Base-by-base conservation (phyloP, 2,113 vertebrate species). In the Crotophaga sulcirostris region DNA sequence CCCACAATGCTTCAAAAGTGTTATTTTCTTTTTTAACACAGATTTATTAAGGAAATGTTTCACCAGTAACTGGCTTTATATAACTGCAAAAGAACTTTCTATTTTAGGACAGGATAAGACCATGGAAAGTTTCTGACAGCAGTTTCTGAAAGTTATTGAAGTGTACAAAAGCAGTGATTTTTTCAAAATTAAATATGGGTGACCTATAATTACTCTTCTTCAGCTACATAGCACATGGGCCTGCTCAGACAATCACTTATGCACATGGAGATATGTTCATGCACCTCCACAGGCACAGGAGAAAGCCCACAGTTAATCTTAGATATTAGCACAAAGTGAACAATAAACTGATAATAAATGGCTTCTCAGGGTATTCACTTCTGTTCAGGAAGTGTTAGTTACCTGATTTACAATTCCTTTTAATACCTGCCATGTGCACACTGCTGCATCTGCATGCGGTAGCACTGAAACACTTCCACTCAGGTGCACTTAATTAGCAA, bases 11-110 rank as follows among this genome's bases (percentile, higher is more conserved):
- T 83, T 1, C 1, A 81, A 63, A 91, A 82, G 4, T 38, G 70
- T 60, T 4, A 17, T 14, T 18, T 51, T 62, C n/a, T n/a, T 51
- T 88, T 69, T 55, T 3, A 82, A 59, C 59, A 52, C 40, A 51
- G 56, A 67, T 86, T 67, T 81, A 75, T 88, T 74, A 84, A 63
- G 33, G 55, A 42, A 66, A 19, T 52, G 2, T 90, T 80, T 81
- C 47, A 54, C 16, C 21, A 70, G 33, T 56, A 74, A 25, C 13
- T 77, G 33, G 9, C 28, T 70, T 86, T 51, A 79, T 55, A 51
- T 67, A 91, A 90, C 38, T 76, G 33, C 75, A 94, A 84, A 82
- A 80, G 69, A 91, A 85, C 75, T 94, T 93, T n/a, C n/a, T n/a
- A n/a, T n/a, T n/a, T n/a, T n/a, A n/a, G n/a, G n/a, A n/a, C n/a